A percentile compares a stretch with the other conserved stretches of the same genome.
Evolutionary conservation across 2,113 vertebrate genomes (phyloP).

Genomic region (Caretta caretta): DNA sequence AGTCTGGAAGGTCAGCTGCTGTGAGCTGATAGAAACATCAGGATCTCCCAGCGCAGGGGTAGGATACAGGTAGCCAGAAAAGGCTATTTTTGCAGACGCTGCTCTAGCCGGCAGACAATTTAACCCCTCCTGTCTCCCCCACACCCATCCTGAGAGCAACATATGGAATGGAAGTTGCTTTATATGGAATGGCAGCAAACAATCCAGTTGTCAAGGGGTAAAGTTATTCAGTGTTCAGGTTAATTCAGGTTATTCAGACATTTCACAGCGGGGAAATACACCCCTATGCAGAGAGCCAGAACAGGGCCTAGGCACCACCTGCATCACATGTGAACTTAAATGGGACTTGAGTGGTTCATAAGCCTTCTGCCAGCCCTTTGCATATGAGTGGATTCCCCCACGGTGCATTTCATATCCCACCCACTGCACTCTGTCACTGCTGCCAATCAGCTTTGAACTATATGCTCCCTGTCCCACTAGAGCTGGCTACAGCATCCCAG

Average conservation of each 20-base stretch:
- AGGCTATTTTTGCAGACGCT: not conserved
- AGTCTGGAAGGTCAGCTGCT: not conserved
- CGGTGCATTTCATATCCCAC: not conserved
- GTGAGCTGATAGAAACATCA: not conserved
- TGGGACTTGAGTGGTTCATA: not conserved
- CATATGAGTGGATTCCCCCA: fast-evolving
- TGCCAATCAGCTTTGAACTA: fast-evolving
- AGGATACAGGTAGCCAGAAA: not conserved
- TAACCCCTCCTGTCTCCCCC: not conserved
- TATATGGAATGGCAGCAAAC: not conserved
- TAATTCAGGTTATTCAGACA: no score
- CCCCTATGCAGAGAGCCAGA: not conserved
- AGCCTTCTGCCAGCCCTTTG: not conserved
- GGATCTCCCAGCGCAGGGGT: not conserved
- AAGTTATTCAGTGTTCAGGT: not conserved
- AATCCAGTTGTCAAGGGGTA: not conserved
- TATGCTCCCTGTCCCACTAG: not conserved
- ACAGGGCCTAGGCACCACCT: not conserved
- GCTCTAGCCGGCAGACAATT: not conserved
- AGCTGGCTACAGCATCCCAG: not conserved
- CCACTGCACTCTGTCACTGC: fast-evolving
- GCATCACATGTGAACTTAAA: not conserved
- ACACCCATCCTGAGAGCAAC: fast-evolving
- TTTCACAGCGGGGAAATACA: fast-evolving
- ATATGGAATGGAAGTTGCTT: fast-evolving